Evolutionary conservation across 1,140 invertebrate genomes (phyloP).

Genomic region (Anthonomus grandis): DNA sequence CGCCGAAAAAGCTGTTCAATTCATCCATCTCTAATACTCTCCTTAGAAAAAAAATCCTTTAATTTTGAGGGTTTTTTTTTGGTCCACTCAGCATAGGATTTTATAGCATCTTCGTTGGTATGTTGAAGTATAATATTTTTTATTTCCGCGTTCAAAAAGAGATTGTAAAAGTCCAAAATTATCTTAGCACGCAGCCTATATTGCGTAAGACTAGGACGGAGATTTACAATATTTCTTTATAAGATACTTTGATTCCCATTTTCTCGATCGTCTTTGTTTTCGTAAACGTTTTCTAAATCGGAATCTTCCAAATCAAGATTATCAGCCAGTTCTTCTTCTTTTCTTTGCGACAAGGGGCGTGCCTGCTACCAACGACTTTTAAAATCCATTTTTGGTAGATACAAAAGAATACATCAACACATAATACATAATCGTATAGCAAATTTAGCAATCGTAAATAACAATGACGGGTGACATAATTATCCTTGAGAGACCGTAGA

Average conservation of each 20-base stretch:
- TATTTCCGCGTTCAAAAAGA: conserved; percentile 13
- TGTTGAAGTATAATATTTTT: conserved; percentile 10
- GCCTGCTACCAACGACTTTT: conserved; percentile 5
- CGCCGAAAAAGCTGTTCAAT: conserved; percentile 12
- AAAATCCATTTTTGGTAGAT: too few species aligned
- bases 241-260: too few species aligned
- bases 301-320: conserved; percentile 13
- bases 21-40: conserved; percentile 5
- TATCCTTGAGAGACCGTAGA: too few species aligned
- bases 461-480: too few species aligned
- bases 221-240: conserved; percentile 22
- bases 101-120: conserved; percentile 18
- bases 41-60: too few species aligned
- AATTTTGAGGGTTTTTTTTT: conserved; percentile 11
- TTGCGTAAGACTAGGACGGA: conserved; percentile 13
- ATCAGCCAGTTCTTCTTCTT: conserved; percentile 9
- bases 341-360: neutral
- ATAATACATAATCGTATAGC: too few species aligned
- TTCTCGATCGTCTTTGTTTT: too few species aligned
- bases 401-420: too few species aligned
- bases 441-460: too few species aligned
- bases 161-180: conserved; percentile 16
- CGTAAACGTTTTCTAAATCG: conserved; percentile 12
- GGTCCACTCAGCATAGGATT: conserved; percentile 17
- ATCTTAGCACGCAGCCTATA: conserved; percentile 17